Evolutionary conservation across 1,140 invertebrate species (phyloP).

Genomic region (Micrasema minimum): DNA sequence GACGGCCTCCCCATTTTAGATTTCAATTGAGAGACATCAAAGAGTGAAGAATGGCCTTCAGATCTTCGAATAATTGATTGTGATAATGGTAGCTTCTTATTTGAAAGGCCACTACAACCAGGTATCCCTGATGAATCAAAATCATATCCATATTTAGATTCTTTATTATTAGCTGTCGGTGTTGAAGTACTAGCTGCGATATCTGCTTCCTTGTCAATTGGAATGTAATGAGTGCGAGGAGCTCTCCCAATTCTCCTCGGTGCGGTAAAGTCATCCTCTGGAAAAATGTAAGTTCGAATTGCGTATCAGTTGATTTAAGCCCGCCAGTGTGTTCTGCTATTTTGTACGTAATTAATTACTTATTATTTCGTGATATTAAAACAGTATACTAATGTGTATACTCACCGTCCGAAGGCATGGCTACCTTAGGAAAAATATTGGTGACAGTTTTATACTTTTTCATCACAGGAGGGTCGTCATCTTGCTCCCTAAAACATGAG

Average conservation of each 20-base stretch:
- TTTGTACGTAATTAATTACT: too few species aligned
- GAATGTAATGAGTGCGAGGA: conserved; percentile 37
- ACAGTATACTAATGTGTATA: background rate
- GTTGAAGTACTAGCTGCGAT: conserved; percentile 37
- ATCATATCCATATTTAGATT: background rate
- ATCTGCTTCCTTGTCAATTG: conserved; percentile 37
- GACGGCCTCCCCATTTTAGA: background rate
- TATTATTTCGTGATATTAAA: too few species aligned
- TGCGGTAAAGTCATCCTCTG: conserved; percentile 39
- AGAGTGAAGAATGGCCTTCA: background rate
- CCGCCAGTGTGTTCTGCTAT: too few species aligned
- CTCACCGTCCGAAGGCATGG: conserved; percentile 47
- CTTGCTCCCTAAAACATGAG: conserved; percentile 41
- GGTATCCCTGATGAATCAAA: background rate
- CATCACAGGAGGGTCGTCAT: conserved; percentile 51
- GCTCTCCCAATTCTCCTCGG: conserved; percentile 18
- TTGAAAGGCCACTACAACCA: background rate
- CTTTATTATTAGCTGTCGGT: background rate
- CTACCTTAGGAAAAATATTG: conserved; percentile 48
- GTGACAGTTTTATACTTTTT: conserved; percentile 48
- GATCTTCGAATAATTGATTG: background rate
- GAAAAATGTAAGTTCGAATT: too few species aligned
- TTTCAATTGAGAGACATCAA: background rate
- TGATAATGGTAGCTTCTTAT: background rate
- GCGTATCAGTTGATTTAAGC: too few species aligned